Evolutionary conservation across 2,113 vertebrate genomes (phyloP).

Genomic region (Lycocorax pyrrhopterus): DNA sequence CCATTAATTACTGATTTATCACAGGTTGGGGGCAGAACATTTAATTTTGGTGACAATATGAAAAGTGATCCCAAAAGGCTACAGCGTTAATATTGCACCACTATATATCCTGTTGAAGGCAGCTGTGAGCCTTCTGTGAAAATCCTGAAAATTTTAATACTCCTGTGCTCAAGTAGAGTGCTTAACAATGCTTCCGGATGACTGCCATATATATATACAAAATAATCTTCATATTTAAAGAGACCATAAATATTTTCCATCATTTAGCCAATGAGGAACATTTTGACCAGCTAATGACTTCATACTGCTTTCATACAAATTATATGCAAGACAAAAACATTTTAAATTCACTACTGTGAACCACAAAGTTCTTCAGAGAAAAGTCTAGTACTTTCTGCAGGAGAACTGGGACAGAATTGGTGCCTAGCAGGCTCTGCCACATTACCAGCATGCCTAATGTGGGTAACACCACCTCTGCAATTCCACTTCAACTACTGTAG

Average conservation of each 20-base stretch:
- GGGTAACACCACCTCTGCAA: background rate
- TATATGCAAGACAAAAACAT: background rate
- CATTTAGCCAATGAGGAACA: background rate
- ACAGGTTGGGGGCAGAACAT: background rate
- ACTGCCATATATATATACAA: accelerated
- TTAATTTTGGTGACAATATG: background rate
- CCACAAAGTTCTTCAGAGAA: background rate
- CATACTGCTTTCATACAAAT: background rate
- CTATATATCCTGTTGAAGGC: background rate
- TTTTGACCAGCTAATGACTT: background rate
- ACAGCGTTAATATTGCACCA: background rate
- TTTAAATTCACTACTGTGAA: background rate
- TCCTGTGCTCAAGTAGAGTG: background rate
- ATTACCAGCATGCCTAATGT: accelerated
- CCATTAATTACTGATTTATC: background rate
- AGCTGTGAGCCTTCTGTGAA: background rate
- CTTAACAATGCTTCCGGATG: background rate
- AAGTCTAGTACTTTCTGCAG: background rate
- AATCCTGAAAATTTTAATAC: background rate
- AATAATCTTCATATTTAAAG: background rate
- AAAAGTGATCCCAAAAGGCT: background rate
- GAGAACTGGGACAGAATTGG: background rate
- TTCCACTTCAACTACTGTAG: background rate
- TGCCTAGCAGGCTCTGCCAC: background rate
- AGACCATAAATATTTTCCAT: background rate